Percentiles rank a stretch among this genome's conserved stretches.
These are phyloP conservation scores for Pelochelys cantorii DNA, from an alignment of 2,797 vertebrate species.

Conservation along the genomic window DNA sequence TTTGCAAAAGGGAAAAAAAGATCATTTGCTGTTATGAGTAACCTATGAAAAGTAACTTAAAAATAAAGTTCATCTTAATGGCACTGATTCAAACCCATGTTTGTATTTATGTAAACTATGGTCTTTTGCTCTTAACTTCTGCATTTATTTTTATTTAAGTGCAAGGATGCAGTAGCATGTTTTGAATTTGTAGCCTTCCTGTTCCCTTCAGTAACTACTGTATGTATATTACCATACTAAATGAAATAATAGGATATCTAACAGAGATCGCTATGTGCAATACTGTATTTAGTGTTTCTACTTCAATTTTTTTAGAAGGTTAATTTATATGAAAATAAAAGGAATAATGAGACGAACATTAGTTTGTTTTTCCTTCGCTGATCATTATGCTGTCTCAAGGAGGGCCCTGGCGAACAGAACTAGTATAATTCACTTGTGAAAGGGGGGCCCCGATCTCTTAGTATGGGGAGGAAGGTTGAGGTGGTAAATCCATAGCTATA, in stretches of 20 bases:
- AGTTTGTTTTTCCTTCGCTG: constrained; percentile 38
- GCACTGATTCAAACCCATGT: constrained; percentile 76
- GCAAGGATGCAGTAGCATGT: constrained; percentile 78
- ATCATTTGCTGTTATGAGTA: constrained; percentile 67
- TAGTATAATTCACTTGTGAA: background rate
- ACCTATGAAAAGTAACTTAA: constrained; percentile 66
- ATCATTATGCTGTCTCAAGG: background rate
- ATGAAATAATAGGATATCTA: constrained; percentile 82
- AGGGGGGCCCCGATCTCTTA: background rate
- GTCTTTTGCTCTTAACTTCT: constrained; percentile 72
- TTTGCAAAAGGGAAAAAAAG: constrained; percentile 66
- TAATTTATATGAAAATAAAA: constrained; percentile 95
- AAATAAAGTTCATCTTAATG: constrained; percentile 75
- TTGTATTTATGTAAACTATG: constrained; percentile 79
- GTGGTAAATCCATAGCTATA: background rate
- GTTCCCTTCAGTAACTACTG: constrained; percentile 76
- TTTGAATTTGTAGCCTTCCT: constrained; percentile 78
- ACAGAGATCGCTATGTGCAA: constrained; percentile 88
- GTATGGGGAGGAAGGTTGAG: background rate
- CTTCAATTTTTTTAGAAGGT: constrained; percentile 87
- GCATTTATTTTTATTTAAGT: constrained; percentile 69
- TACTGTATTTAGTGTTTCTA: constrained; percentile 91
- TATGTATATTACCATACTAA: constrained; percentile 82
- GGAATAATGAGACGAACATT: constrained; percentile 78
- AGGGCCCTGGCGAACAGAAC: background rate